These are phyloP conservation scores for Origma solitaria DNA, from an alignment of 2,113 vertebrate genomes.

Conservation along the genomic window DNA sequence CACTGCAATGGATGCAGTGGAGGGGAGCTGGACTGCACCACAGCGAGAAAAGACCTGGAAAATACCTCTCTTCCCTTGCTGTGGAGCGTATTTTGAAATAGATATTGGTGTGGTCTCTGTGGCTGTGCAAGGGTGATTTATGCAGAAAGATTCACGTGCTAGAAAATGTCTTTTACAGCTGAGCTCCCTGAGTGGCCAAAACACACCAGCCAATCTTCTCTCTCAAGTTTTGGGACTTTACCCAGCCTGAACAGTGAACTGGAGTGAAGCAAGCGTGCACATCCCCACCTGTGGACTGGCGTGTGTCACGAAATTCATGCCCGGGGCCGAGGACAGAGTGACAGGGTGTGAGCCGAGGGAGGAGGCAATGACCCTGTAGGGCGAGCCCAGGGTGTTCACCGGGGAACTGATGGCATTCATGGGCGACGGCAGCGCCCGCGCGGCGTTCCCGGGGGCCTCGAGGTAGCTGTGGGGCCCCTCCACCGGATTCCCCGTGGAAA, in stretches of 20 bases:
- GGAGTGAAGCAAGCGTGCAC: accelerated
- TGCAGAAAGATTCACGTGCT: background rate
- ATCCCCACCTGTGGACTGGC: slow-evolving; percentile 66
- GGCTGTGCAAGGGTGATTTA: background rate
- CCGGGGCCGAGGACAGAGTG: slow-evolving; percentile 51
- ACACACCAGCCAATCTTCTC: background rate
- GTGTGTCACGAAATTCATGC: slow-evolving; percentile 61
- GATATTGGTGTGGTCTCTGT: background rate
- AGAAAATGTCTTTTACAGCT: background rate
- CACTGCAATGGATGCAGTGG: background rate
- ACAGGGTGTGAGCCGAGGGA: slow-evolving; percentile 62
- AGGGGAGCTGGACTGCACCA: background rate
- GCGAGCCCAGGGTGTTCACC: slow-evolving; percentile 33
- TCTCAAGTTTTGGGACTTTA: background rate
- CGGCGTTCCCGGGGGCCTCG: slow-evolving; percentile 31
- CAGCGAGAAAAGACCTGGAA: background rate
- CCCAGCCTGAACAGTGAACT: accelerated
- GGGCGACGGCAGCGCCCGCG: slow-evolving; percentile 32
- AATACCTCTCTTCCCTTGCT: background rate
- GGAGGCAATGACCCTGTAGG: slow-evolving; percentile 67
- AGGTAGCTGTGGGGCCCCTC: slow-evolving; percentile 65
- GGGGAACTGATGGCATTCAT: slow-evolving; percentile 54
- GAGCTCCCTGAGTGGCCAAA: background rate
- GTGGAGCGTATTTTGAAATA: background rate
- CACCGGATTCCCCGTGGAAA: slow-evolving; percentile 40